Evolutionary conservation across 1,140 invertebrate genomes (phyloP), one percentile per base, ranked within the genome.

Genomic region (Lepidurus arcticus): DNA sequence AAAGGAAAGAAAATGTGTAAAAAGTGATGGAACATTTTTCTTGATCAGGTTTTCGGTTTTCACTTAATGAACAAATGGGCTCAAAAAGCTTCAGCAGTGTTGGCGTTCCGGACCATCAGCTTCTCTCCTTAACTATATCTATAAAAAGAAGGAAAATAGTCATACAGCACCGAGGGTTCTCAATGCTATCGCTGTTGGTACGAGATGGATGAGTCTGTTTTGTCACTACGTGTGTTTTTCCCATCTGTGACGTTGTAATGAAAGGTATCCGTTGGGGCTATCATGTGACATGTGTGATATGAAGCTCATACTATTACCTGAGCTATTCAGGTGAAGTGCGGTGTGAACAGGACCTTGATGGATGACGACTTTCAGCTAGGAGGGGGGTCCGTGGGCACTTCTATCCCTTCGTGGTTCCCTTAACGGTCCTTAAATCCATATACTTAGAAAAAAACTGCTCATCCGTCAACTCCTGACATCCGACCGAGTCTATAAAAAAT

Each of bases 241-340:
- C 53, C 53, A 16, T 65, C 16, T 65, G 21, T 1, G 21, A 65
- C 53, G 53, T 8, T 65, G 53, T 65, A 65, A 65, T 65, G 53
- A 65, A 65, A 65, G 53, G 53, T 65, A 65, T 65, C 53, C 53
- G 16, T 65, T 65, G 21, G 53, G 13, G 53, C 53, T 65, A 65
- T 65, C 53, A 65, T 16, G 53, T 65, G 53, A 65, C 53, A 65
- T 65, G 53, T 65, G 53, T 65, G 53, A 65, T 65, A 65, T 65
- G 53, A 65, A 65, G 53, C 53, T 65, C 53, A 65, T 65, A 21
- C 53, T 65, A 65, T 65, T 65, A 65, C 53, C 53, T 65, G 53
- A 65, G 53, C 53, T 65, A 65, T 65, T 65, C 53, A 65, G 53
- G 53, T 65, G 53, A 65, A 65, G 53, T 65, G 53, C 53, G 53